These are phyloP conservation scores for Hirudo medicinalis DNA, from an alignment of 1,140 invertebrate species.

Conservation along the genomic window DNA sequence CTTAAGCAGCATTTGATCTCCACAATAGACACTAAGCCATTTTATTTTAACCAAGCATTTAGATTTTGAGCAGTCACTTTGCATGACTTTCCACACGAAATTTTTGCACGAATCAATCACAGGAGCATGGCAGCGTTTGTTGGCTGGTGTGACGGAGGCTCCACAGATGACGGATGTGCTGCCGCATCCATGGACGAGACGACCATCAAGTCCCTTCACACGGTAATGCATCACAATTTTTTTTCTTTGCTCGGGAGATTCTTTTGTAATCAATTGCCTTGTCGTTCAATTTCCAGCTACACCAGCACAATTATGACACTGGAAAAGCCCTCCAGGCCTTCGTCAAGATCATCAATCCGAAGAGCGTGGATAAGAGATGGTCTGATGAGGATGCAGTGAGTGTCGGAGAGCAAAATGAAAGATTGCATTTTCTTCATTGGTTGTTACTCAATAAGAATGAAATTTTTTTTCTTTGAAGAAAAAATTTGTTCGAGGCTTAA, in stretches of 20 bases:
- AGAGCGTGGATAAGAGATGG: conserved; percentile 94
- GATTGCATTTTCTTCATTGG: not conserved
- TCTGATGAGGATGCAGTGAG: conserved; percentile 82
- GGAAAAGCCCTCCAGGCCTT: conserved; percentile 84
- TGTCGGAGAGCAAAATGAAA: conserved; percentile 20
- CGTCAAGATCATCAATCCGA: conserved; percentile 87
- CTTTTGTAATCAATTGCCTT: too few species aligned
- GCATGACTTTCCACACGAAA: too few species aligned
- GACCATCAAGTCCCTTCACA: conserved; percentile 89
- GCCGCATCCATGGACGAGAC: conserved; percentile 91
- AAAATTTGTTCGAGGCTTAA: conserved; percentile 83
- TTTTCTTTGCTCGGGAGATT: conserved; percentile 15
- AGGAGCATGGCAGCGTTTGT: conserved; percentile 62
- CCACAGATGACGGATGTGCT: conserved; percentile 85
- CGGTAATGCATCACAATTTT: conserved; percentile 46
- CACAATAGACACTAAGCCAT: too few species aligned
- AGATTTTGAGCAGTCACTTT: too few species aligned
- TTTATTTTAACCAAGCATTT: too few species aligned
- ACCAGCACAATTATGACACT: conserved; percentile 86
- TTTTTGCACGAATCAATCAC: not conserved
- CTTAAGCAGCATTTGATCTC: too few species aligned
- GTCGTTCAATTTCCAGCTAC: conserved; percentile 49
- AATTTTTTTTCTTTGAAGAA: conserved; percentile 29
- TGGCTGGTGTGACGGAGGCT: conserved; percentile 93
- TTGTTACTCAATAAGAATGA: not conserved